These are phyloP conservation scores for Dascillus cervinus DNA, from an alignment of 2,888 invertebrate genomes.

Conservation along the genomic window DNA sequence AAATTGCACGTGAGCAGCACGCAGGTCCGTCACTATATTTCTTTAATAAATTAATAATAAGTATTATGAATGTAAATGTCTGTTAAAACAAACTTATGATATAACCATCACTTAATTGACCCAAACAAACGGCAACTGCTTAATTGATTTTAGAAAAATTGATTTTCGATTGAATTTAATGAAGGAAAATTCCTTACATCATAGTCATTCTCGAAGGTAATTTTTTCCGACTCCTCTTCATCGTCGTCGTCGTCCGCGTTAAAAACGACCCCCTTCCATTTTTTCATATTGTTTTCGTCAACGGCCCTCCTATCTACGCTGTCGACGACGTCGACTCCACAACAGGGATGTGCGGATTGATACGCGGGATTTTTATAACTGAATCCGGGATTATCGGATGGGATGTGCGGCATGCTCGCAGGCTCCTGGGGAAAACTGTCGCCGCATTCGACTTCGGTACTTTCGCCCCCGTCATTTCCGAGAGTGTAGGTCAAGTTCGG, in stretches of 20 bases:
- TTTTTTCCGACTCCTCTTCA: constrained; percentile 10
- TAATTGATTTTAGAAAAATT: no score
- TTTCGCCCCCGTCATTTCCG: constrained; percentile 41
- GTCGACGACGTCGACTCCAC: constrained; percentile 24
- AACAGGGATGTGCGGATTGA: constrained; percentile 64
- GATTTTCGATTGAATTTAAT: no score
- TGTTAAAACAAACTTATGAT: constrained; percentile 8
- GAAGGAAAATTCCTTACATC: constrained; percentile 24
- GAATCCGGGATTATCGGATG: constrained; percentile 47
- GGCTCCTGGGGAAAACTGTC: constrained; percentile 47
- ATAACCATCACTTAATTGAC: constrained; percentile 1
- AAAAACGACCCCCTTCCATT: constrained; percentile 71
- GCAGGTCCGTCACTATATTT: no score
- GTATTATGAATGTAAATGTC: no score
- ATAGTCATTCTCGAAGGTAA: constrained; percentile 20
- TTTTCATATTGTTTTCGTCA: constrained; percentile 52
- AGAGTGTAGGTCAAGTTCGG: constrained; percentile 44
- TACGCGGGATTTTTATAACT: constrained; percentile 68
- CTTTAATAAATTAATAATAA: no score
- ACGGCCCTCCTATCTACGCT: constrained; percentile 27
- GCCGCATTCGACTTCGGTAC: constrained; percentile 31
- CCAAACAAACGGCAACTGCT: constrained; percentile 1
- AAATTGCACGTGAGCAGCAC: no score
- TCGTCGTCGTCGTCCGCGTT: constrained; percentile 49
- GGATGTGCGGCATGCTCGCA: constrained; percentile 49